Conservation (phyloP, 2,113 vertebrate species). For the Bettongia penicillata region DNA sequence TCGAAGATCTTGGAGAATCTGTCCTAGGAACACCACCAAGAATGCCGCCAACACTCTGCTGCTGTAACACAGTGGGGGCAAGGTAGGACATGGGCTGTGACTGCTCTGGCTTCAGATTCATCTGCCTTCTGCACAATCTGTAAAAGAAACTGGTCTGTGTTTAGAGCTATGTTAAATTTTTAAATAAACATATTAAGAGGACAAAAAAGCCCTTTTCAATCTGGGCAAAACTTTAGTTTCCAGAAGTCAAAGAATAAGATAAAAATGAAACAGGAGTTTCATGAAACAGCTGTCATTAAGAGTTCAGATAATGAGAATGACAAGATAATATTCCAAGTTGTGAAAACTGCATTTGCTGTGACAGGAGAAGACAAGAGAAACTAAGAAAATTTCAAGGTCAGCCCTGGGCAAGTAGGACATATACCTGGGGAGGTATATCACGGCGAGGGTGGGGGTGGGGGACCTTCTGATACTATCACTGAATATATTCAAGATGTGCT, state of each 20-base stretch:
- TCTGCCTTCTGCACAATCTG: neutral
- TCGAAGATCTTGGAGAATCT: neutral
- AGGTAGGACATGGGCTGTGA: neutral
- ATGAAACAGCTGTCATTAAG: neutral
- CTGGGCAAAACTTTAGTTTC: neutral
- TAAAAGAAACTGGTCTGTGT: neutral
- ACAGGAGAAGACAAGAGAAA: neutral
- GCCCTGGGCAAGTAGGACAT: neutral
- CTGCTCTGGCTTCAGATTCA: neutral
- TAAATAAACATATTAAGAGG: neutral
- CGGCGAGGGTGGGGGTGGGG: neutral
- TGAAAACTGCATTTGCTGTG: neutral
- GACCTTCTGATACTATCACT: neutral
- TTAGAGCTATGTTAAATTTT: neutral
- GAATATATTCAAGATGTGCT: neutral
- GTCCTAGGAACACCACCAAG: neutral
- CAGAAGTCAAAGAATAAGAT: constrained; percentile 1
- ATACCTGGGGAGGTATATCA: neutral
- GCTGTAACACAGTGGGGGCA: neutral
- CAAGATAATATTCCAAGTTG: neutral
- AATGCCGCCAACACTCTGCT: neutral
- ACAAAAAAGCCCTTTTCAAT: neutral
- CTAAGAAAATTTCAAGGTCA: neutral
- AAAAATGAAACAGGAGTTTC: neutral
- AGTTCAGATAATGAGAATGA: neutral